These are phyloP conservation scores for Hydrochoerus hydrochaeris DNA, from an alignment of 2,113 vertebrate genomes.

Conservation along the genomic window DNA sequence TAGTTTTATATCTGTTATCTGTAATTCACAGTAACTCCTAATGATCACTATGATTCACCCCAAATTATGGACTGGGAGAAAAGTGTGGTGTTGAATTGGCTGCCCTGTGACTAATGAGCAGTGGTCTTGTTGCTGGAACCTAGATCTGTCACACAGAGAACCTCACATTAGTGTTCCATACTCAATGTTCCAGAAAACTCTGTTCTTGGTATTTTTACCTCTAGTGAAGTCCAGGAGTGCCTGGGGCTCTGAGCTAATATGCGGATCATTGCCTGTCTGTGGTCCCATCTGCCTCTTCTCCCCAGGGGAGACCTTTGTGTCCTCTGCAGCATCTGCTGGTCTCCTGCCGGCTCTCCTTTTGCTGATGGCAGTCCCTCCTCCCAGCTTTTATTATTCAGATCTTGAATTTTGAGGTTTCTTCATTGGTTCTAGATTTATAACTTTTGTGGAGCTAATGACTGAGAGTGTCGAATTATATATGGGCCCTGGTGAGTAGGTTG, in stretches of 20 bases:
- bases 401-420: neutral
- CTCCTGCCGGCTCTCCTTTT: neutral
- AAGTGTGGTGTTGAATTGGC: neutral
- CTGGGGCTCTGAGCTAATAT: neutral
- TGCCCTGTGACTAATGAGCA: neutral
- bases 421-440: neutral
- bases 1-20: neutral
- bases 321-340: neutral
- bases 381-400: neutral
- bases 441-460: neutral
- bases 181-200: neutral
- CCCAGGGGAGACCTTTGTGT: neutral
- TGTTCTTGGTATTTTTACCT: neutral
- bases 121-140: neutral
- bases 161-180: neutral
- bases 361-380: neutral
- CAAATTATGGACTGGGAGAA: neutral
- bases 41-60: neutral
- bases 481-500: neutral
- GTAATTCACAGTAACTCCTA: neutral
- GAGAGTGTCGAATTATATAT: neutral
- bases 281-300: neutral
- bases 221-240: neutral
- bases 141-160: neutral
- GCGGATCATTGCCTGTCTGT: neutral